Evolutionary conservation across 2,113 vertebrate species (phyloP).

Genomic region (Aptenodytes forsteri): DNA sequence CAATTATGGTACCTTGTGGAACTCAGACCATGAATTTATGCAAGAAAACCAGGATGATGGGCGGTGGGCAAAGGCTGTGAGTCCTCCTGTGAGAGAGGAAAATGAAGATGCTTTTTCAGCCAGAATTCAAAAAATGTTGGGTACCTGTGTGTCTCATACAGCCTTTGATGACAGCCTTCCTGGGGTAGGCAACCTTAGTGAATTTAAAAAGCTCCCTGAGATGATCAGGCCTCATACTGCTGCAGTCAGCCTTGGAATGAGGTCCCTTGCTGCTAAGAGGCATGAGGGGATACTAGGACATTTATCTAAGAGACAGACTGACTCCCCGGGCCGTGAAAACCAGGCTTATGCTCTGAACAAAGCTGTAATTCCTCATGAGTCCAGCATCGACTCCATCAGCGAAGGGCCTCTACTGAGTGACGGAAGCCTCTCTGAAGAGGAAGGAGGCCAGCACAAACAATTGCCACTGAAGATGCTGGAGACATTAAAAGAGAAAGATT

Average conservation of each 20-base stretch:
- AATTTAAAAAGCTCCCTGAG: constrained; percentile 80
- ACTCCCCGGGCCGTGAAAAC: constrained; percentile 37
- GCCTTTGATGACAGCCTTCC: constrained; percentile 81
- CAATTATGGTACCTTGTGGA: constrained; percentile 76
- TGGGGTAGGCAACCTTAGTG: constrained; percentile 81
- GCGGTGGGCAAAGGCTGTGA: constrained; percentile 73
- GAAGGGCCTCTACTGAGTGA: constrained; percentile 91
- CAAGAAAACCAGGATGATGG: constrained; percentile 60
- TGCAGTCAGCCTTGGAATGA: constrained; percentile 60
- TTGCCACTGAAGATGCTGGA: constrained; percentile 62
- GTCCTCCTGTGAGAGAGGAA: constrained; percentile 81
- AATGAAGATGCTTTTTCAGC: constrained; percentile 73
- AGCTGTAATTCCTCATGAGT: constrained; percentile 57
- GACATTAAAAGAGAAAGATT: constrained; percentile 74
- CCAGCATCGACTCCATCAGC: constrained; percentile 88
- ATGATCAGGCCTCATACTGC: constrained; percentile 64
- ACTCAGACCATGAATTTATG: constrained; percentile 58
- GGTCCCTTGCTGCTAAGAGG: constrained; percentile 45
- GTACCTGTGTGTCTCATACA: constrained; percentile 75
- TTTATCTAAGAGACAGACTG: constrained; percentile 47
- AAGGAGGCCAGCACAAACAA: constrained; percentile 20
- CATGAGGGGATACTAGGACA: constrained; percentile 63
- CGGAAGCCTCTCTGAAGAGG: constrained; percentile 83
- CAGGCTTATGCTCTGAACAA: constrained; percentile 43
- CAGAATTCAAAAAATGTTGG: constrained; percentile 82